A percentile compares a stretch with the other conserved stretches of the same genome.
These are phyloP conservation scores for Microcebus griseorufus DNA, from an alignment of 2,113 vertebrate species.

Conservation along the genomic window DNA sequence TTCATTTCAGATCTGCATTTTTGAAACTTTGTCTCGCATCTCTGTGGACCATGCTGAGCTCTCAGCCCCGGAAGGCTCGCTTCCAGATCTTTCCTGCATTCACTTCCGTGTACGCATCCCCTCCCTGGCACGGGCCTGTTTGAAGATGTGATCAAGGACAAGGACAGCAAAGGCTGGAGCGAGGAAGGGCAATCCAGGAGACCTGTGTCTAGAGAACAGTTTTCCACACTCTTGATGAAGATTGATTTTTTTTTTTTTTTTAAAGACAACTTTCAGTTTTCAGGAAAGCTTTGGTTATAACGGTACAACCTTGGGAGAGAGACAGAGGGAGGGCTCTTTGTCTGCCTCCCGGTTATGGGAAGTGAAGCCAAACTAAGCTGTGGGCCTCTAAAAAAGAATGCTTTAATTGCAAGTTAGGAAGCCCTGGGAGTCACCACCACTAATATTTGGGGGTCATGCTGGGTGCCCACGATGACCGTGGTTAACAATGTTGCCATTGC, in stretches of 20 bases:
- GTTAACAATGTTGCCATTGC: background rate
- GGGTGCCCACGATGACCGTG: fast-evolving
- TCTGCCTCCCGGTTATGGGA: background rate
- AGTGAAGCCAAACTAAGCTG: background rate
- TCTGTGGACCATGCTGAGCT: background rate
- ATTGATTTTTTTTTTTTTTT: background rate
- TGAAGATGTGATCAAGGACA: background rate
- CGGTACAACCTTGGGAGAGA: background rate
- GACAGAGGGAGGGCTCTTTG: background rate
- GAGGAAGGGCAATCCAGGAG: background rate
- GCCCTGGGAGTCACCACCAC: background rate
- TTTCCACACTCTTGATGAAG: background rate
- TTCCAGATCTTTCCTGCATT: background rate
- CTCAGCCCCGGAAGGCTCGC: fast-evolving
- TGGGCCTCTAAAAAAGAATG: background rate
- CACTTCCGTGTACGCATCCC: fast-evolving
- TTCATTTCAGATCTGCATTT: background rate
- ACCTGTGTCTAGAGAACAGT: background rate
- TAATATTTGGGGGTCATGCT: background rate
- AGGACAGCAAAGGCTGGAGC: background rate
- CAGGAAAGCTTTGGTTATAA: background rate
- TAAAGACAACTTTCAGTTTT: background rate
- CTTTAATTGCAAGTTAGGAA: background rate
- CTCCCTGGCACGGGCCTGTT: fast-evolving
- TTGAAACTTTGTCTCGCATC: background rate